Percentiles rank a stretch among this genome's conserved stretches.
phyloP scores from a whole-genome alignment of 2,113 vertebrate species.

The Seriola aureovittata region DNA sequence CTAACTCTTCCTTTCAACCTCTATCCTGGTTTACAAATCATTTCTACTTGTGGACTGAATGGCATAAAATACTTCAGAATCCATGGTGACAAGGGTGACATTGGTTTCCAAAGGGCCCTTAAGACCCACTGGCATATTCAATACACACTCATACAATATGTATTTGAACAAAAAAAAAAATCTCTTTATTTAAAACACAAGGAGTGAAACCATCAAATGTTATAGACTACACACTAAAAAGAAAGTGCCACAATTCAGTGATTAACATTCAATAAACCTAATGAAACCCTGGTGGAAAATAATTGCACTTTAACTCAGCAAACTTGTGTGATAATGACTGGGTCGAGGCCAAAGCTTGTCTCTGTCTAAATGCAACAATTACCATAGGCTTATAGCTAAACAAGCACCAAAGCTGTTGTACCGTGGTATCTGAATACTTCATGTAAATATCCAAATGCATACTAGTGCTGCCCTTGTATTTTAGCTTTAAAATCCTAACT shows the following conservation, averaged over 20 bases:
- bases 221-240: background rate
- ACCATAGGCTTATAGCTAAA: background rate
- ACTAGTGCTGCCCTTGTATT: background rate
- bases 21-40: background rate
- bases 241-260: constrained; percentile 1
- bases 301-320: constrained; percentile 14
- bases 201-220: background rate
- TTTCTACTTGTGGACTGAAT: too few relatives aligned
- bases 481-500: background rate
- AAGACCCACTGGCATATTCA: background rate
- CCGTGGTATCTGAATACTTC: background rate
- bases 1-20: background rate
- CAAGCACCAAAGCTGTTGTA: constrained; percentile 2
- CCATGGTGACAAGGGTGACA: background rate
- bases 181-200: background rate
- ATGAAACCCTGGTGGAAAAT: constrained; percentile 16
- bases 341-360: background rate
- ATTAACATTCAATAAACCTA: constrained; percentile 17
- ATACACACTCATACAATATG: background rate
- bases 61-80: background rate
- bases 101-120: background rate
- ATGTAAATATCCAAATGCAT: background rate
- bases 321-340: constrained; percentile 4
- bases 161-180: background rate
- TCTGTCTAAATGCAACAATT: constrained; percentile 13